Percentiles rank a stretch among this genome's conserved stretches.
These are phyloP conservation scores for Orycteropus afer DNA, from an alignment of 2,113 vertebrate genomes.

Conservation along the genomic window DNA sequence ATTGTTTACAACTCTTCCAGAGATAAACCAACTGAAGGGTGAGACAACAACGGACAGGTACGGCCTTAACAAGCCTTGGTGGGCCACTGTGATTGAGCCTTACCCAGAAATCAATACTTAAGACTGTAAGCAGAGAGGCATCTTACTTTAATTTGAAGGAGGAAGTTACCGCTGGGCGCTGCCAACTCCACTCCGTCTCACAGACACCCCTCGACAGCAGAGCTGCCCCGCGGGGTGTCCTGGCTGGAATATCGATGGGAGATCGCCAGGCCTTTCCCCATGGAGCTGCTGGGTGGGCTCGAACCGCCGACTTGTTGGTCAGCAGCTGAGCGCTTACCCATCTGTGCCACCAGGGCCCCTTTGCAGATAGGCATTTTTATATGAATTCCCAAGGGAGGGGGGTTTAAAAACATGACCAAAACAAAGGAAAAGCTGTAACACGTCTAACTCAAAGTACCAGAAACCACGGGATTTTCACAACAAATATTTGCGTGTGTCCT, in stretches of 20 bases:
- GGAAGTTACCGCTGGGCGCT: too few species aligned
- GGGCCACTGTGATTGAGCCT: neutral
- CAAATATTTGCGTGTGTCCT: neutral
- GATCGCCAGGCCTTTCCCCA: too few species aligned
- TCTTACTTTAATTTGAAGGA: neutral
- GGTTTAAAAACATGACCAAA: neutral
- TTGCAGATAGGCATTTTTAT: neutral
- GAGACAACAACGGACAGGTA: neutral
- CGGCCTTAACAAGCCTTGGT: neutral
- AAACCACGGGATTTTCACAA: neutral
- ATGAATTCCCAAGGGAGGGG: neutral
- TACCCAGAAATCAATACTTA: neutral
- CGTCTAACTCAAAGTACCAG: neutral
- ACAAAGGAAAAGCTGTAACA: neutral
- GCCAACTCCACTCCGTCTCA: too few species aligned
- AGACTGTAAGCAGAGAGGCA: neutral
- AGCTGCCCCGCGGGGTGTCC: too few species aligned
- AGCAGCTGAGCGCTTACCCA: too few species aligned
- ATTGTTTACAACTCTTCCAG: slow-evolving; percentile 1
- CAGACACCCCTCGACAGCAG: too few species aligned
- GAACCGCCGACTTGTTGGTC: too few species aligned
- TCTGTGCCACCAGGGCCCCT: too few species aligned
- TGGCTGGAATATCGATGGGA: too few species aligned
- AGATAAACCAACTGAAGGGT: slow-evolving; percentile 25
- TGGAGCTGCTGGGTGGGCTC: too few species aligned